Evolutionary conservation across 2,888 invertebrate species (phyloP), one percentile per base, ranked within the genome.

Genomic region (Eretmocerus hayati): DNA sequence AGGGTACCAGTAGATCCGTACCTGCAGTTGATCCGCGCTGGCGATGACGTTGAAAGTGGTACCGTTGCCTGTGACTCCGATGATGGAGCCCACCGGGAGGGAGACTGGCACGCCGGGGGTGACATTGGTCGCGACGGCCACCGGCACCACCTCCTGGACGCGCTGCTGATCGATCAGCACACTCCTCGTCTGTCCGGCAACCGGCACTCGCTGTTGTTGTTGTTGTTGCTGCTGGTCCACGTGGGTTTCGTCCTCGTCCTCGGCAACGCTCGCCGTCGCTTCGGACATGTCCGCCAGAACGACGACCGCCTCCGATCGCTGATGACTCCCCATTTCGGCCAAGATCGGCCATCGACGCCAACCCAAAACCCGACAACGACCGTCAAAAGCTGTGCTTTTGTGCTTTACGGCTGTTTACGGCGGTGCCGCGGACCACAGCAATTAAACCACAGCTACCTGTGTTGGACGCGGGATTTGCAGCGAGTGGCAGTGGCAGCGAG

Each of bases 41-140:
- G 88, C 86, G 71, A 90, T 88, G 64, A 89, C 88, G 76, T 89
- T 90, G 73, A 87, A 89, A 36, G 89, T 83, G 56, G 87, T 84
- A 31, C 84, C 84, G 45, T 86, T 79, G 53, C 69, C 69, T 37
- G 73, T 66, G 45, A 75, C 75, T 43, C 75, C 75, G 66, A 90
- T 85, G 64, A 90, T 81, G 19, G 87, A 86, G 43, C 87, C 87
- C 55, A 88, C 87, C 22, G 87, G 87, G 62, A 89, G 70, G 21
- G 83, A 81, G 46, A 85, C 85, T 36, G 79, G 79, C 73, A 75
- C 66, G 52, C 60, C 66, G 33, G 69, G 62, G 8, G 62, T 67
- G n/a, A n/a, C n/a, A n/a, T n/a, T n/a, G 33, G 69, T 62, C 5
- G 62, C 59, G 40, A 65, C 65, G 54, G 69, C 62, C 42, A 71